These are phyloP conservation scores for Erannis defoliaria DNA, from an alignment of 2,888 invertebrate species.

Conservation along the genomic window DNA sequence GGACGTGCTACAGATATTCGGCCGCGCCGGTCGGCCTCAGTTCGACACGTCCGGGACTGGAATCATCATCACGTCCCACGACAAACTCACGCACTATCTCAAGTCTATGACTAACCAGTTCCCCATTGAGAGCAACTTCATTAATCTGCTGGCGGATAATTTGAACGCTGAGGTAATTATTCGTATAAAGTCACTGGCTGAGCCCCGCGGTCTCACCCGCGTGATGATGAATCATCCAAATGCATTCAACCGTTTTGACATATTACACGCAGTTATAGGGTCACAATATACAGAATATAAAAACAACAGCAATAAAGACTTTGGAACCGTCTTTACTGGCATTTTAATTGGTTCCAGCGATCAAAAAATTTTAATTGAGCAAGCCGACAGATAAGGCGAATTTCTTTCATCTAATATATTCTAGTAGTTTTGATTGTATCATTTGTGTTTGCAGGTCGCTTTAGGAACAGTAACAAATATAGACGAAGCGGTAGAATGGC, in stretches of 20 bases:
- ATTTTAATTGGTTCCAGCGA: too few species aligned
- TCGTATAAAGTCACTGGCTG: too few species aligned
- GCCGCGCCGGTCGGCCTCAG: constrained; percentile 99
- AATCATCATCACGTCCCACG: constrained; percentile 97
- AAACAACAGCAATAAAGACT: too few species aligned
- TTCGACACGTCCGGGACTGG: constrained; percentile 98
- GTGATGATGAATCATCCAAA: too few species aligned
- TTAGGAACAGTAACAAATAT: constrained; percentile 98
- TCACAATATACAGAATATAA: too few species aligned
- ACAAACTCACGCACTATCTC: constrained; percentile 97
- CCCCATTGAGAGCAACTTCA: constrained; percentile 99
- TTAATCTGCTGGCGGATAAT: constrained; percentile 96
- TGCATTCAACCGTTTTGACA: too few species aligned
- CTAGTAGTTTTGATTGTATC: not conserved
- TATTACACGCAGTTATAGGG: too few species aligned
- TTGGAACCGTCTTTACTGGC: too few species aligned
- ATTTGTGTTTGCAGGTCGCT: constrained; percentile 87
- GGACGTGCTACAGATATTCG: constrained; percentile 99
- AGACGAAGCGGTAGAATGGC: constrained; percentile 98
- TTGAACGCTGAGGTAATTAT: constrained; percentile 96
- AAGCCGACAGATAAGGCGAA: too few species aligned
- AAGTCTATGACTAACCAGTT: constrained; percentile 97
- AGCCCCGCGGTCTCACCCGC: too few species aligned
- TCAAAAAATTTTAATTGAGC: too few species aligned
- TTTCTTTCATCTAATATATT: too few species aligned